Evolutionary conservation across 2,113 vertebrate species (phyloP).

Genomic region (mouse (Mus musculus)): GRCm39 chr1:124919501-124920000

Average conservation of each 20-base stretch:
- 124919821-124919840: background rate
- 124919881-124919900: too few relatives aligned
- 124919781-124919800: background rate
- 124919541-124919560: background rate
- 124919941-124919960: background rate
- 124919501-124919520: background rate
- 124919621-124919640: background rate
- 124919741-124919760: background rate
- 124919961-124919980: background rate
- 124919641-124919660: background rate
- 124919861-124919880: background rate
- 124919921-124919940: background rate
- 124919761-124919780: background rate
- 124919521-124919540: background rate
- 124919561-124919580: background rate
- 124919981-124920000: background rate
- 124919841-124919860: background rate
- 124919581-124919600: constrained; percentile 3
- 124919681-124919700: background rate
- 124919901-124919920: background rate
- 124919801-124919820: background rate
- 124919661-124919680: background rate
- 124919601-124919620: background rate
- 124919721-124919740: background rate
- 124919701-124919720: background rate